Base-by-base conservation (phyloP, 2,797 vertebrate genomes). In the Melanotaenia nigrans region DNA sequence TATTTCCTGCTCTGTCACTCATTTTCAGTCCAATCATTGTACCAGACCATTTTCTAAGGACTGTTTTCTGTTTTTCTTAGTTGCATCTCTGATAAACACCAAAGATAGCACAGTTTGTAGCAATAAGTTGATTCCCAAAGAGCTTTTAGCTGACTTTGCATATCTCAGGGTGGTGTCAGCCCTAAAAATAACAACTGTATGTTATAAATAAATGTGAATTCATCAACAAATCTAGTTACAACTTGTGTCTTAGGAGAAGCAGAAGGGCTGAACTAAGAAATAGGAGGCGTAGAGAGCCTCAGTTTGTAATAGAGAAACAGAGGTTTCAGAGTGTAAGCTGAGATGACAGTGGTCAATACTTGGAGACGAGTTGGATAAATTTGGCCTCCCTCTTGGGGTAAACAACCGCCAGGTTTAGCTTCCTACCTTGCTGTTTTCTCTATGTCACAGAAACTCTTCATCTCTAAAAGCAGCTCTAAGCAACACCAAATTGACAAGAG, bases 281-380 rank as follows among this genome's bases (percentile, higher is more conserved):
- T 40, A 12, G 51, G 53, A 47, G 69, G 58, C 45, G 13, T 36
- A 0, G 18, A 62, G 65, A 47, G 66, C 18, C 49, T 51, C 33
- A 1, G 63, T 9, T 54, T 68, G 66, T 47, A 24, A 65, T 61
- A 63, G 65, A 68, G 49, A 73, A 64, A 65, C 36, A 10, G 61
- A 42, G 65, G 68, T 66, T 80, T 78, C 65, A 77, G 83, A 79
- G 58, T 63, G 88, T 79, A 92, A 92, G 73, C 76, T 28, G 90
- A 74, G 84, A 86, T 45, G 78, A 36, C 59, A 35, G 61, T 84
- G 90, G 87, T 94, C 92, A 88, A 91, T 88, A 86, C 82, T 82
- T 61, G 18, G 81, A 89, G 86, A 87, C 63, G 57, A 70, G 49
- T 22, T 51, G 76, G 86, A 42, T 93, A 79, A 86, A 91, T 90